Evolutionary conservation across 2,888 invertebrate species (phyloP), one percentile per base, ranked within the genome.

Genomic region (Xanthorhoe spadicearia): DNA sequence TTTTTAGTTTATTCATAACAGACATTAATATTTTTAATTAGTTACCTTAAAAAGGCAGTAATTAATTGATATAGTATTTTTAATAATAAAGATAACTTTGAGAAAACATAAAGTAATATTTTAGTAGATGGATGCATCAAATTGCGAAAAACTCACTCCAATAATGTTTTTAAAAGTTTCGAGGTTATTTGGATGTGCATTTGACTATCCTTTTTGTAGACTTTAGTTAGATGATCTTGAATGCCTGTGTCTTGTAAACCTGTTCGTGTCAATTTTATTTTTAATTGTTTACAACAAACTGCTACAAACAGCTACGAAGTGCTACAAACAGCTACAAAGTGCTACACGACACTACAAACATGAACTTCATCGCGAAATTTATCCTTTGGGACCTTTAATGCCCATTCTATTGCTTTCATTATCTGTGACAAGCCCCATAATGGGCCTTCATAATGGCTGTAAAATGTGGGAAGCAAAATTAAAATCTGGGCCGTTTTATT

Each of bases 391-490:
- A 58, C 46, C 3, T 3, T 18, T 48, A 15, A 52, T 35, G 32
- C 7, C 63, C 2, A 19, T 53, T 64, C 64, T 57, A 43, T 46
- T 2, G 1, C 28, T 19, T 28, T 15, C 28, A 15, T 49, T 53
- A 58, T 62, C 58, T 54, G 46, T 55, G 58, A 58, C 54, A 43
- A 64, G 19, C 53, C 10, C 28, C 43, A 51, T 55, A 62, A 66
- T 54, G 50, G 52, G 15, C 57, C 19, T 61, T 43, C 58, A 59
- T 58, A 59, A 68, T 61, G 48, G 38, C 46, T 15, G 51, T 55
- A 64, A 64, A 68, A 62, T 51, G 59, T 18, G 54, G 62, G n/a
- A 61, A 52, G 68, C 61, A 61, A 64, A 64, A 68, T 68, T 55
- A 64, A 68, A 68, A 64, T 61, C 58, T 61, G 55, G 55, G 43